Evolutionary conservation across 1,140 invertebrate genomes (phyloP).

Genomic region (Oryzaephilus surinamensis): DNA sequence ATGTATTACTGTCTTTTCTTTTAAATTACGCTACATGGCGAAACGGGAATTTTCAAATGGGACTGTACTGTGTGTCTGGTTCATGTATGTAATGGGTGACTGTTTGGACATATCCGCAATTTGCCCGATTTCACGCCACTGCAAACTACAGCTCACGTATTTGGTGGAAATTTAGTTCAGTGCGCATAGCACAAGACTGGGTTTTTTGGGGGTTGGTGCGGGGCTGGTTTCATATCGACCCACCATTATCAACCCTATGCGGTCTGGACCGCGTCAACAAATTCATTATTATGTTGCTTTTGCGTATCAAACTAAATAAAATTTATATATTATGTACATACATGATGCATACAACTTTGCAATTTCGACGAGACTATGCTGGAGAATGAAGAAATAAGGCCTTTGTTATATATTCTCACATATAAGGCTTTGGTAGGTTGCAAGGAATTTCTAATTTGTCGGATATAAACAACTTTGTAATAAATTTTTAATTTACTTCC

Average conservation of each 20-base stretch:
- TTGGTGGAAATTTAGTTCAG: no score
- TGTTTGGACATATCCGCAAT: conserved; percentile 5
- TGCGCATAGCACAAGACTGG: no score
- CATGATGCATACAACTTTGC: background rate
- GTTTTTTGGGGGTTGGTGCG: conserved; percentile 4
- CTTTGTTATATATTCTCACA: background rate
- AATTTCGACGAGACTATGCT: background rate
- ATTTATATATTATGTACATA: conserved; percentile 19
- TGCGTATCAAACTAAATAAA: conserved; percentile 18
- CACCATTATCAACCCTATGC: conserved; percentile 16
- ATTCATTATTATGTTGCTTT: conserved; percentile 32
- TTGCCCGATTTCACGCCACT: conserved; percentile 15
- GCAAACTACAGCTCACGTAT: conserved; percentile 10
- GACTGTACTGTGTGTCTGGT: no score
- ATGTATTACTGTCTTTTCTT: no score
- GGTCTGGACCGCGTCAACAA: conserved; percentile 31
- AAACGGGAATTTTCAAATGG: no score
- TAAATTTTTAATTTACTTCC: no score
- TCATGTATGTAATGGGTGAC: no score
- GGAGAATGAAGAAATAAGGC: background rate
- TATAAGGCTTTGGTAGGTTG: background rate
- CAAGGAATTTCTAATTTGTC: background rate
- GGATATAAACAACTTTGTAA: background rate
- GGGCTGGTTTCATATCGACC: conserved; percentile 29
- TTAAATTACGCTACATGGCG: conserved; percentile 13